Evolutionary conservation across 2,797 vertebrate species (phyloP), one percentile per base, ranked within the genome.

Genomic region (Anomalospiza imberbis): DNA sequence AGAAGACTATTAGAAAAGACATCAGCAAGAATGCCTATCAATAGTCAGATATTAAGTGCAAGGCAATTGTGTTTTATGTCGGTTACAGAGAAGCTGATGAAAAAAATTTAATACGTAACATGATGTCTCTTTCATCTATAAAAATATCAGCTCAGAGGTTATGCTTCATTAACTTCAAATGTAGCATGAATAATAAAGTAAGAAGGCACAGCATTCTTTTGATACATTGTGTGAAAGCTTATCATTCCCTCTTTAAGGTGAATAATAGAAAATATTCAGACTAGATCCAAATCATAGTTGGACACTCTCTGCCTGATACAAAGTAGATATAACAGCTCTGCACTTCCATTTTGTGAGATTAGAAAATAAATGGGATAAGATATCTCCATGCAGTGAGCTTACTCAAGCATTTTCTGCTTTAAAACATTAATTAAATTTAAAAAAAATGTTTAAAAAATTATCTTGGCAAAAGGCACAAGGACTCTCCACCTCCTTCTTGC

Each of bases 101-200:
- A 97, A 97, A 97, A 97, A 97, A 96, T 55, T 96, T 93, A 96
- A 96, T 96, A 96, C 93, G 89, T 95, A 97, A 97, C 93, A 95
- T 81, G 89, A 97, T 96, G 93, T 94, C 94, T 97, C 93, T 97
- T 98, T 98, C 96, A 97, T 97, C 95, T 97, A 65, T 94, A 86
- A 95, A 97, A 96, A 91, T 95, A 97, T 97, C 94, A 96, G 74
- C 95, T 97, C 78, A 96, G 90, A 96, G 79, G 94, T 93, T 96
- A 97, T 54, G 88, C 97, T 97, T 98, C 97, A 97, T 98, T 98
- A 98, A 92, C 85, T 97, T 97, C 95, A 96, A 97, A 98, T 97
- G 96, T 95, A 97, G 95, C 97, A 97, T 98, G 96, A 97, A 98
- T 98, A 98, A 98, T 98, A 96, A 98, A 98, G 97, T 97, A 96